Evolutionary conservation across 2,113 vertebrate genomes (phyloP).

Genomic region (Cromileptes altivelis): DNA sequence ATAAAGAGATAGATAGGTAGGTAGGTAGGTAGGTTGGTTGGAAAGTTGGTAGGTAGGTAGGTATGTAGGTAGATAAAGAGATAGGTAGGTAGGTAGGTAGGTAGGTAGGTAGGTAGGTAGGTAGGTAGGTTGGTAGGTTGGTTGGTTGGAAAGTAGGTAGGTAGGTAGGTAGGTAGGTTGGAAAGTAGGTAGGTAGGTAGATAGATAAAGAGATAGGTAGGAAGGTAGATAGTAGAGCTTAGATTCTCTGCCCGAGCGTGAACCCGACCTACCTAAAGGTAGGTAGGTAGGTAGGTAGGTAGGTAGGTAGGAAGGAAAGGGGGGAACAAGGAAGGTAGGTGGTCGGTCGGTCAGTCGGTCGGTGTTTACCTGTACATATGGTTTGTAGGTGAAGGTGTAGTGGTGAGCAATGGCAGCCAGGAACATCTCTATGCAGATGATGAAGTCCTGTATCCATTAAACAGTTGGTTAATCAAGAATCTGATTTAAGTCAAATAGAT

Average conservation of each 20-base stretch:
- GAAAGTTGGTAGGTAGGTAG: too few species aligned
- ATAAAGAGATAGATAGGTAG: too few species aligned
- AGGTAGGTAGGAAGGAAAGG: neutral
- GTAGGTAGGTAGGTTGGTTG: too few species aligned
- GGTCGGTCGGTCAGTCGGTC: neutral
- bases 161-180: rapidly evolving
- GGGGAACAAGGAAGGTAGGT: too few species aligned
- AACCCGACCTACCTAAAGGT: too few species aligned
- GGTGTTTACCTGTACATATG: conserved; percentile 83
- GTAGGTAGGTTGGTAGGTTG: too few species aligned
- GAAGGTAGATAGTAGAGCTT: too few species aligned
- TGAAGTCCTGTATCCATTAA: conserved; percentile 88
- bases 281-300: rapidly evolving
- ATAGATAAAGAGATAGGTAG: neutral
- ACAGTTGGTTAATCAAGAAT: neutral
- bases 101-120: neutral
- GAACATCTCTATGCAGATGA: conserved; percentile 98
- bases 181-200: neutral
- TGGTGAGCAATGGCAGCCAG: conserved; percentile 96
- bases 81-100: neutral
- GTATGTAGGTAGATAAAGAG: neutral
- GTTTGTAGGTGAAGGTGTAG: conserved; percentile 97
- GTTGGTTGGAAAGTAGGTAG: too few species aligned
- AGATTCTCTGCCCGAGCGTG: too few species aligned
- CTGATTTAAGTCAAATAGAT: neutral